Conservation (phyloP, 2,888 invertebrate species). For the Andrena praecox region DNA sequence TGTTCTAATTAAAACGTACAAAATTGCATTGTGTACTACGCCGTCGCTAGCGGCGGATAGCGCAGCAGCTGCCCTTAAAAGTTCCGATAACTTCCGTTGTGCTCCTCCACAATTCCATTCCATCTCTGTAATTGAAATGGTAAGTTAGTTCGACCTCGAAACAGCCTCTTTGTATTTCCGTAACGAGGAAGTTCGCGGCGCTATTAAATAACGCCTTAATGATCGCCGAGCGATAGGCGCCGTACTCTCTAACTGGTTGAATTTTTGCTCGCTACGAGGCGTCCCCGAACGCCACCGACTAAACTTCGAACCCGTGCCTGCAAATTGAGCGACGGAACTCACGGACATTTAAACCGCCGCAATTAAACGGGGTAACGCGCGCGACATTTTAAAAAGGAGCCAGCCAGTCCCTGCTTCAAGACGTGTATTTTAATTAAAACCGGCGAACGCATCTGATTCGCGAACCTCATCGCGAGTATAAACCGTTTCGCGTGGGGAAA, state of each 20-base stretch:
- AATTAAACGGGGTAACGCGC: not conserved
- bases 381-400: not conserved
- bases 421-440: constrained; percentile 21
- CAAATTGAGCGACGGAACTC: constrained; percentile 13
- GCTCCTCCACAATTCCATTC: constrained; percentile 44
- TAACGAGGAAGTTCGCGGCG: constrained; percentile 46
- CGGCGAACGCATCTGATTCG: constrained; percentile 10
- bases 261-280: constrained; percentile 2
- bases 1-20: constrained; percentile 47
- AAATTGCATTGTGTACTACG: constrained; percentile 22
- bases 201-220: constrained; percentile 45
- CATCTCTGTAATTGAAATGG: constrained; percentile 57
- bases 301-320: not conserved
- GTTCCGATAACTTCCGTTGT: constrained; percentile 50
- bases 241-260: too few relatives aligned
- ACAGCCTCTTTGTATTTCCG: constrained; percentile 49
- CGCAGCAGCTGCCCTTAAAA: constrained; percentile 46
- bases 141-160: constrained; percentile 54
- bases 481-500: too few relatives aligned
- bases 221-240: constrained; percentile 29
- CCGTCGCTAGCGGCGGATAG: constrained; percentile 6
- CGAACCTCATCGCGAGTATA: not conserved
- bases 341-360: not conserved
- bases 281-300: too few relatives aligned
- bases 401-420: not conserved